Percentiles rank a stretch among this genome's conserved stretches.
Evolutionary conservation across 1,140 invertebrate genomes (phyloP).

Genomic region (Atopsyche davidsoni): DNA sequence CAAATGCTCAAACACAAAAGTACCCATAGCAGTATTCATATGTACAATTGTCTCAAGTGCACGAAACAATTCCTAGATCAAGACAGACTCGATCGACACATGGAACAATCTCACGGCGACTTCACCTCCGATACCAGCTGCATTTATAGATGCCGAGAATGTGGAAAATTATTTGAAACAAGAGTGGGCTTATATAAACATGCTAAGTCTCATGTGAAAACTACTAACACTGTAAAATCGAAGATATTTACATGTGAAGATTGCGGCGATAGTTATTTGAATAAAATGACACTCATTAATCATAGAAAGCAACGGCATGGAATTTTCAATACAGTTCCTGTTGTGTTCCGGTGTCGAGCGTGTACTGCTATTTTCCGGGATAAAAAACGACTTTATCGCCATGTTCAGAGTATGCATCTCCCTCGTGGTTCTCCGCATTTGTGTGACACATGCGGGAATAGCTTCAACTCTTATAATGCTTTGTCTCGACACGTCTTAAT

Average conservation of each 20-base stretch:
- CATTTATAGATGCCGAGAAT: conserved; percentile 24
- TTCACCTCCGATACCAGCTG: conserved; percentile 11
- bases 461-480: conserved; percentile 18
- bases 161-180: conserved; percentile 16
- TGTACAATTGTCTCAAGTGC: conserved; percentile 13
- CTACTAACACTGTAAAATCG: conserved; percentile 6
- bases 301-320: conserved; percentile 11
- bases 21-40: conserved; percentile 3
- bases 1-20: conserved; percentile 14
- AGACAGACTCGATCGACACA: conserved; percentile 15
- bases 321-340: neutral
- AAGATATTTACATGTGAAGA: conserved; percentile 17
- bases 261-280: conserved; percentile 15
- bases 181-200: conserved; percentile 18
- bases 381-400: conserved; percentile 21
- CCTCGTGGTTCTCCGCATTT: conserved; percentile 4
- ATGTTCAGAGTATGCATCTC: conserved; percentile 13
- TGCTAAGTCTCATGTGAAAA: conserved; percentile 23
- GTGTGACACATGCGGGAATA: conserved; percentile 24
- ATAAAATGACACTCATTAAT: conserved; percentile 9
- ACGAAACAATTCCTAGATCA: conserved; percentile 8
- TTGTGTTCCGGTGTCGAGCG: conserved; percentile 20
- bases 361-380: conserved; percentile 14
- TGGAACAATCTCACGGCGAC: conserved; percentile 17
- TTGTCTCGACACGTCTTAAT: conserved; percentile 21